Evolutionary conservation across 2,888 invertebrate genomes (phyloP).

Genomic region (Polymixis lichenea): DNA sequence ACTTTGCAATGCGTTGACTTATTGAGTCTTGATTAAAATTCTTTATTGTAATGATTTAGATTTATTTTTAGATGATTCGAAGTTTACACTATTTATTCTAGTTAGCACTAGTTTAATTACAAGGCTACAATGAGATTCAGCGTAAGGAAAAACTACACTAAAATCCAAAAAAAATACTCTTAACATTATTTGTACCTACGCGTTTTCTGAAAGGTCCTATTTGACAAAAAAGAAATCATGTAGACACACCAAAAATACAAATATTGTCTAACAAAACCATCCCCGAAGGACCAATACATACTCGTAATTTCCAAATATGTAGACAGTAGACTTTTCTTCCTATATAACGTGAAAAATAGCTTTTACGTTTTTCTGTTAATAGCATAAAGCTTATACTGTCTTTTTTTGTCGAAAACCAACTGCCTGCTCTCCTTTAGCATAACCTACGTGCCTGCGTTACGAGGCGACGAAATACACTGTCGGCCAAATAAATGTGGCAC

Average conservation of each 20-base stretch:
- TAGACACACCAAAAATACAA: slow-evolving; percentile 16
- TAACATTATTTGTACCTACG: not conserved
- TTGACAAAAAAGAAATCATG: not conserved
- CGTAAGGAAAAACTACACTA: too few species aligned
- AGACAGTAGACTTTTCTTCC: not conserved
- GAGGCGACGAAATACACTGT: slow-evolving; percentile 39
- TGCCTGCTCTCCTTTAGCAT: slow-evolving; percentile 6
- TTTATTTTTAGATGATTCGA: not conserved
- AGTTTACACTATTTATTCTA: not conserved
- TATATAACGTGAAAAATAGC: slow-evolving; percentile 30
- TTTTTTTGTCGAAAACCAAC: slow-evolving; percentile 13
- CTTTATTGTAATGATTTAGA: not conserved
- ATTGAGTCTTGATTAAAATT: slow-evolving; percentile 29
- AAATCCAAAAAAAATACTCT: not conserved
- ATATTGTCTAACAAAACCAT: slow-evolving; percentile 17
- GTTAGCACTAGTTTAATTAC: too few species aligned
- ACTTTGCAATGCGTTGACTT: slow-evolving; percentile 11
- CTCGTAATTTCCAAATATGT: slow-evolving; percentile 15
- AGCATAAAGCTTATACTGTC: not conserved
- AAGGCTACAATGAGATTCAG: too few species aligned
- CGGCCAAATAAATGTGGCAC: slow-evolving; percentile 42
- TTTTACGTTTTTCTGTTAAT: slow-evolving; percentile 26
- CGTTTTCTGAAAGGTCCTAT: not conserved
- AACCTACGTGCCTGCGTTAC: slow-evolving; percentile 5
- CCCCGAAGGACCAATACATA: slow-evolving; percentile 8